Conservation (phyloP, 2,113 vertebrate species). For the Upupa epops region DNA sequence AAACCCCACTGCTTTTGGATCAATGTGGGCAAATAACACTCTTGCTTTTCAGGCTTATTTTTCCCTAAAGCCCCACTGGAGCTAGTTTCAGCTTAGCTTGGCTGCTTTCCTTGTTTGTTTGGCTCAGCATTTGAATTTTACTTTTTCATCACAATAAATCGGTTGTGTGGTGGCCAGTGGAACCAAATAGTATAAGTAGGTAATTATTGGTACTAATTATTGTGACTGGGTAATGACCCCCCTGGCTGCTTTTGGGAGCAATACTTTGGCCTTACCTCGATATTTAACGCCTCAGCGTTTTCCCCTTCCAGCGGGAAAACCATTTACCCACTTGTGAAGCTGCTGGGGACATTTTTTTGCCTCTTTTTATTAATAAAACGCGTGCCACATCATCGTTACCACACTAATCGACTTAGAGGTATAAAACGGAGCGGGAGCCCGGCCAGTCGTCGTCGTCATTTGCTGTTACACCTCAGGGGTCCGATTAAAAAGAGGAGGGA, state of each 20-base stretch:
- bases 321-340: not conserved
- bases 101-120: not conserved
- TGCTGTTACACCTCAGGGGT: too few species aligned
- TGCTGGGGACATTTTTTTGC: not conserved
- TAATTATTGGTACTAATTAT: not conserved
- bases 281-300: constrained; percentile 6
- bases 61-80: not conserved
- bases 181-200: not conserved
- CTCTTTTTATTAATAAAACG: not conserved
- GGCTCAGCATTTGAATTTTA: not conserved
- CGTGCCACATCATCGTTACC: not conserved
- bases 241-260: constrained; percentile 10
- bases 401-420: not conserved
- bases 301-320: not conserved
- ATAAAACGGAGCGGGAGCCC: not conserved
- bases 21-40: not conserved
- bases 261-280: not conserved
- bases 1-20: not conserved
- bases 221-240: not conserved
- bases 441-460: too few species aligned
- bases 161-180: not conserved
- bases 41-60: not conserved
- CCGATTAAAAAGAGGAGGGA: too few species aligned
- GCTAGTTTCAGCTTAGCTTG: not conserved
- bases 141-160: not conserved